Base-by-base conservation (phyloP, 2,797 vertebrate genomes). In the Avahi laniger region DNA sequence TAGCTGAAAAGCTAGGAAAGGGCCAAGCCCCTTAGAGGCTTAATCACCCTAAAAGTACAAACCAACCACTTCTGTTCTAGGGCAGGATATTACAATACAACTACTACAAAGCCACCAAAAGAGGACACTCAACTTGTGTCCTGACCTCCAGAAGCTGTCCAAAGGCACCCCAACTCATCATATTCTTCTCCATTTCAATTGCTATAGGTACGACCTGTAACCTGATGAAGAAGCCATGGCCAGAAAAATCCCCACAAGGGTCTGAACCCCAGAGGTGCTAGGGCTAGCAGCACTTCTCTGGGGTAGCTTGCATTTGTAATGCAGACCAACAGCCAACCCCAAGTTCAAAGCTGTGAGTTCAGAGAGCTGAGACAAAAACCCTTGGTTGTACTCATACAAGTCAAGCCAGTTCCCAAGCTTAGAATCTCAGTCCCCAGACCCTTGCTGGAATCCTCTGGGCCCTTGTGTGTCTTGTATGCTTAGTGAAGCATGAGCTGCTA, bases 341-440 rank as follows among this genome's bases (percentile, higher is more conserved):
- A 79, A 95, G 82, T 95, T 93, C 22, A 88, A 95, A 90, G 78
- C 85, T 70, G 18, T 54, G 41, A 97, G 93, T 95, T 97, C 96
- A 95, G 43, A 96, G 83, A 97, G 92, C 41, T 41, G 33, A 98
- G 91, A 88, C 59, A 61, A 93, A 94, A 78, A 65, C 0, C 4
- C 24, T 73, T 80, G 52, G 80, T 38, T 72, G 17, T 59, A 69
- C 57, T 82, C 59, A 75, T 48, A 69, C 48, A 93, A 84, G 83
- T 70, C 22, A 88, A 80, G 80, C 20, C 59, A 83, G 85, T 75
- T 85, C 41, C 73, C 35, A 70, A 72, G 75, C 57, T 75, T 17
- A 69, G 69, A 70, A 1, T 43, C 50, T 73, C 41, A 72, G 35
- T 63, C 67, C 69, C 80, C 46, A 92, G 72, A 87, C 38, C 13